Evolutionary conservation across 2,113 vertebrate genomes (phyloP), one percentile per base, ranked within the genome.

Genomic region (Caretta caretta): DNA sequence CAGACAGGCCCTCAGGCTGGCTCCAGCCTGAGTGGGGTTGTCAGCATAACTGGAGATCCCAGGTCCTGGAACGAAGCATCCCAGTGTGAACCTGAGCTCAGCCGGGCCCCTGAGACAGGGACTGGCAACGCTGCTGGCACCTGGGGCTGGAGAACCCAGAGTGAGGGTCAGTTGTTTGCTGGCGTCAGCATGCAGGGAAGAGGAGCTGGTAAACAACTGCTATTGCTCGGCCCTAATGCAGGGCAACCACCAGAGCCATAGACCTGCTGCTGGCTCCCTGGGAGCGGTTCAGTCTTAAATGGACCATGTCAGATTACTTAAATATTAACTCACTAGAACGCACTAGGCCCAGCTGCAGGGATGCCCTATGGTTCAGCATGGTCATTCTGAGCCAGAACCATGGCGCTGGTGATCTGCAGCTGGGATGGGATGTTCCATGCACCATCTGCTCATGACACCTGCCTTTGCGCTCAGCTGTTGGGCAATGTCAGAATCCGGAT

Each of bases 1-100:
- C 96, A 98, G 94, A 84, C 98, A 98, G 62, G 51, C 75, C 86
- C 6, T 83, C 62, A 98, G 92, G 59, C 95, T 95, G 80, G 95
- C 87, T 0, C 96, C 97, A 0, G 97, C 97, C 76, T 46, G 82
- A 0, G 49, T 20, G 0, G 98, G 97, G 57, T 97, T 2, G 0
- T 91, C 85, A 42, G 80, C 16, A 0, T 97, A 98, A 27, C 94
- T 93, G n/a, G 97, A 94, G 87, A 98, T 96, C 46, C 97, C 97
- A 5, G 96, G 88, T 13, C 97, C 98, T 98, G 94, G 31, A 93
- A 94, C 3, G 62, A 79, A 50, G 46, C 54, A 46, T 11, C 31
- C 29, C 16, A 14, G 38, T 50, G 57, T 38, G 27, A 72, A 49
- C 48, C 29, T 2, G 54, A 25, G 19, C 53, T 35, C 20, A 57